phyloP scores from a whole-genome alignment of 2,888 invertebrate species.

The Ophion costatus region DNA sequence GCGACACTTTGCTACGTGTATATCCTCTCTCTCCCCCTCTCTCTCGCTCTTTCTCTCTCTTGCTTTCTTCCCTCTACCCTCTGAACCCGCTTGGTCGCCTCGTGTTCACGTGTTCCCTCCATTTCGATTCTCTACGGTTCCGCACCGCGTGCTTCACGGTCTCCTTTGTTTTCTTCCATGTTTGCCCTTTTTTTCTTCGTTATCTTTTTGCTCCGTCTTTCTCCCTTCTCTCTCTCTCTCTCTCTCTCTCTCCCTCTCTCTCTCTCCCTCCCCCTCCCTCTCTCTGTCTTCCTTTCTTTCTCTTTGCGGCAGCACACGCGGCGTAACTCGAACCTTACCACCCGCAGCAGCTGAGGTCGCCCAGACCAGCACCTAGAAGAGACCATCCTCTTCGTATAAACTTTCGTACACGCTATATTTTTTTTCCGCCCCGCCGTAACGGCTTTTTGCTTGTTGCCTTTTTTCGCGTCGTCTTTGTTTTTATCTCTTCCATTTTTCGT shows the following conservation, averaged over 20 bases:
- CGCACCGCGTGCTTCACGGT: conserved; percentile 50
- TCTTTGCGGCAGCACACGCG: conserved; percentile 53
- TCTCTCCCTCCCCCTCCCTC: conserved; percentile 9
- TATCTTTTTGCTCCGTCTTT: conserved; percentile 1
- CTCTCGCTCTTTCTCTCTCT: conserved; percentile 37
- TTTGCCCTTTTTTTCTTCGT: conserved; percentile 39
- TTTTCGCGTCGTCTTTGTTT: conserved; percentile 11
- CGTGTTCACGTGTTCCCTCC: conserved; percentile 24
- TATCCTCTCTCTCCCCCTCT: conserved; percentile 45
- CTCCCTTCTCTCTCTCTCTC: conserved; percentile 5
- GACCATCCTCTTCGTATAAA: conserved; percentile 54
- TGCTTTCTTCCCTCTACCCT: conserved; percentile 3
- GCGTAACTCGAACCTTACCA: conserved; percentile 59
- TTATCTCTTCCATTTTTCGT: conserved; percentile 15
- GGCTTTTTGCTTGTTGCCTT: background rate
- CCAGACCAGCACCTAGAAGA: conserved; percentile 16
- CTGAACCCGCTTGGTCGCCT: background rate
- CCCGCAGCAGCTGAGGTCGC: conserved; percentile 46
- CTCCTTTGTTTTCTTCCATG: conserved; percentile 18
- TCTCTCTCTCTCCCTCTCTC: background rate
- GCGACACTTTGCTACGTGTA: conserved; percentile 62
- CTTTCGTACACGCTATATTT: conserved; percentile 34
- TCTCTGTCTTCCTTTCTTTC: conserved; percentile 11
- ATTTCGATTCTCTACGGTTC: conserved; percentile 57
- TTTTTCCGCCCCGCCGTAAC: conserved; percentile 2